Conservation (phyloP, 2,113 vertebrate genomes). For the Spilogale gracilis region DNA sequence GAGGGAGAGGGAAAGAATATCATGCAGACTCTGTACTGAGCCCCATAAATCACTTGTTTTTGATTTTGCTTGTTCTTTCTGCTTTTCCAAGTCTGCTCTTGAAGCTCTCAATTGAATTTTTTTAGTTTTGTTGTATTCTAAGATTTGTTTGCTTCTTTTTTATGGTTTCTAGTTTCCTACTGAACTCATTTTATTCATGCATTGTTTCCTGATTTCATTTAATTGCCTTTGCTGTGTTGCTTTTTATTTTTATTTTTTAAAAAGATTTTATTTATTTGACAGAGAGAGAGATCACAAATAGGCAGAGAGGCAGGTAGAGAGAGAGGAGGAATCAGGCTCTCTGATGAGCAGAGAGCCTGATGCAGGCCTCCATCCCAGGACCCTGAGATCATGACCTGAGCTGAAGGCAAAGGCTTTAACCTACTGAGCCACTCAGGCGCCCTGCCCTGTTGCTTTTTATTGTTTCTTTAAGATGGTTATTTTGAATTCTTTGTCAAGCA, state of each 20-base stretch:
- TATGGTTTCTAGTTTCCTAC: not conserved
- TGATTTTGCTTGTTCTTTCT: not conserved
- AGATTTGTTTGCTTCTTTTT: not conserved
- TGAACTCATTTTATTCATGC: not conserved
- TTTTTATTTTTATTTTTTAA: not conserved
- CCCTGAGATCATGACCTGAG: too few species aligned
- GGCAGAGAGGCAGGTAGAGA: too few species aligned
- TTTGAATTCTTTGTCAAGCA: not conserved
- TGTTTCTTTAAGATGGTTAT: not conserved
- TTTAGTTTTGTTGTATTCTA: not conserved
- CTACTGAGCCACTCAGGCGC: too few species aligned
- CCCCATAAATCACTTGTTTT: not conserved
- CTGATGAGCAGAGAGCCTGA: too few species aligned
- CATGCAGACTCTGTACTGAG: too few species aligned
- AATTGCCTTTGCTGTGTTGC: not conserved
- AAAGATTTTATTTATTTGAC: too few species aligned
- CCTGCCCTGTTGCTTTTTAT: not conserved
- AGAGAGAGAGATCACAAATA: too few species aligned
- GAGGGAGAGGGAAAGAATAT: too few species aligned
- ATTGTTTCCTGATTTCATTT: not conserved
- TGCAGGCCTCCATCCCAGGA: too few species aligned
- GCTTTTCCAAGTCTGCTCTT: not conserved
- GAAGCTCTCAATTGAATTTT: not conserved
- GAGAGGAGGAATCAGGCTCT: too few species aligned
- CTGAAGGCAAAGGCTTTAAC: too few species aligned